Conservation (phyloP, 1,140 invertebrate genomes). For the Heliconius himera region DNA sequence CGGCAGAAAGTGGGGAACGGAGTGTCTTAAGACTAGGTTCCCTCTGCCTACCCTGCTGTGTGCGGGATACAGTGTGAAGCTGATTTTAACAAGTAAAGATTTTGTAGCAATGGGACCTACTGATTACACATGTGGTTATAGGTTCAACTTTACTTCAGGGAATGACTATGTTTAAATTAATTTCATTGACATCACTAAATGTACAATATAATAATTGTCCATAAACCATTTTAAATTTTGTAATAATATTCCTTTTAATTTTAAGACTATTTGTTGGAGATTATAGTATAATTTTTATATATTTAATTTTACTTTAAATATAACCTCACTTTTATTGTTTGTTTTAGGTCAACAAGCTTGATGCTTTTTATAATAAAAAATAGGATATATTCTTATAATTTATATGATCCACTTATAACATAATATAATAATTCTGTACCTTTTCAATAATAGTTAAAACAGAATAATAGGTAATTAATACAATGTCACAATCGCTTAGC, state of each 20-base stretch:
- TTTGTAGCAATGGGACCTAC: too few relatives aligned
- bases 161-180: too few relatives aligned
- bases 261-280: too few relatives aligned
- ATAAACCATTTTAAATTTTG: background rate
- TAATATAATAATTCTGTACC: background rate
- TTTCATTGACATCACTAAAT: background rate
- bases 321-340: conserved; percentile 1
- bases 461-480: background rate
- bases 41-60: too few relatives aligned
- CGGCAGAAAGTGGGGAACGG: too few relatives aligned
- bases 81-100: too few relatives aligned
- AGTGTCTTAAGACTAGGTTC: too few relatives aligned
- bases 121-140: too few relatives aligned
- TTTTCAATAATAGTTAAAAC: background rate
- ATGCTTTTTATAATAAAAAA: background rate
- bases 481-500: background rate
- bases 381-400: background rate
- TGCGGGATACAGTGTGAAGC: too few relatives aligned
- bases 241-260: too few relatives aligned
- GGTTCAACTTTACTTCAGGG: too few relatives aligned
- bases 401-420: background rate
- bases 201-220: background rate
- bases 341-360: background rate
- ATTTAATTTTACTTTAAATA: background rate
- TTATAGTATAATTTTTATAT: too few relatives aligned